phyloP scores from a whole-genome alignment of 2,797 vertebrate species.

The Gallirallus australis region DNA sequence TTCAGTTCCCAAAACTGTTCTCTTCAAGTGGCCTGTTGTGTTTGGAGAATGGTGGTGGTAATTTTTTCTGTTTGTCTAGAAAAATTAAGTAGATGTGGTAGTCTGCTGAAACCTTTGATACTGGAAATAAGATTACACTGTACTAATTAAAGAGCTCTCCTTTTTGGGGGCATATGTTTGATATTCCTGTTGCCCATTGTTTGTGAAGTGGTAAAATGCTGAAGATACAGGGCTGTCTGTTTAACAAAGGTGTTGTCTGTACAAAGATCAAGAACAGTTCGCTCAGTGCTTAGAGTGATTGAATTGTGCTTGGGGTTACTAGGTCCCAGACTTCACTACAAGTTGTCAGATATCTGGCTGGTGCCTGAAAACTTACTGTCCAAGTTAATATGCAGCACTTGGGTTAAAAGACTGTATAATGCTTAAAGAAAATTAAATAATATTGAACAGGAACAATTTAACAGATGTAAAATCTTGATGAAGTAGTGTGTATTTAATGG shows the following conservation, averaged over 20 bases:
- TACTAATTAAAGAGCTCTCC: not conserved
- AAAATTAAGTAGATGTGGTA: conserved; percentile 5
- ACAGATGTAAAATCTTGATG: not conserved
- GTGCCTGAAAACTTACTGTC: not conserved
- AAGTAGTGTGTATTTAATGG: not conserved
- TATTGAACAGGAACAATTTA: not conserved
- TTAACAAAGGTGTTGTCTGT: conserved; percentile 30
- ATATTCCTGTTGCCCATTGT: not conserved
- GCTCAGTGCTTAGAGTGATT: conserved; percentile 8
- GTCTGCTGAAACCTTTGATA: conserved; percentile 10
- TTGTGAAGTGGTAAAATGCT: not conserved
- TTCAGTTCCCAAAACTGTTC: not conserved
- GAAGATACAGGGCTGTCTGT: not conserved
- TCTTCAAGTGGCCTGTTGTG: not conserved
- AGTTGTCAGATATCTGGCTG: not conserved
- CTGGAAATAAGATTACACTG: not conserved
- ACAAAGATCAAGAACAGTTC: conserved; percentile 1
- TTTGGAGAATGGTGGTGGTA: not conserved
- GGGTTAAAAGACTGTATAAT: not conserved
- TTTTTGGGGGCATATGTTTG: conserved; percentile 8
- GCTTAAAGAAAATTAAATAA: not conserved
- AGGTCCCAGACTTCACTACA: not conserved
- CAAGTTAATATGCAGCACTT: not conserved
- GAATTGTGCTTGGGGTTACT: conserved; percentile 33
- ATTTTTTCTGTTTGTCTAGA: not conserved